phyloP scores from a whole-genome alignment of 2,113 vertebrate genomes.

The Oryctolagus cuniculus region mOryCun1.1 NC_091435.1:40651501-40652000 shows the following conservation, averaged over 20 bases:
- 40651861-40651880: slow-evolving; percentile 21
- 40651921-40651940: not conserved
- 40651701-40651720: not conserved
- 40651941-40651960: not conserved
- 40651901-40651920: slow-evolving; percentile 17
- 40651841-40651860: not conserved
- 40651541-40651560: not conserved
- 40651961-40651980: not conserved
- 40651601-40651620: not conserved
- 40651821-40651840: slow-evolving; percentile 25
- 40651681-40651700: not conserved
- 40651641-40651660: not conserved
- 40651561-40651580: not conserved
- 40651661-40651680: too few relatives aligned
- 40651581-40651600: not conserved
- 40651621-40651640: rapidly evolving
- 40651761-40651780: not conserved
- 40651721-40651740: not conserved
- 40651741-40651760: not conserved
- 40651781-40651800: not conserved
- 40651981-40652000: not conserved
- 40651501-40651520: not conserved
- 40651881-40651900: not conserved
- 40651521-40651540: not conserved
- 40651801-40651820: not conserved